Evolutionary conservation across 1,140 invertebrate species (phyloP), one percentile per base, ranked within the genome.

Genomic region (Homalodisca vitripennis): DNA sequence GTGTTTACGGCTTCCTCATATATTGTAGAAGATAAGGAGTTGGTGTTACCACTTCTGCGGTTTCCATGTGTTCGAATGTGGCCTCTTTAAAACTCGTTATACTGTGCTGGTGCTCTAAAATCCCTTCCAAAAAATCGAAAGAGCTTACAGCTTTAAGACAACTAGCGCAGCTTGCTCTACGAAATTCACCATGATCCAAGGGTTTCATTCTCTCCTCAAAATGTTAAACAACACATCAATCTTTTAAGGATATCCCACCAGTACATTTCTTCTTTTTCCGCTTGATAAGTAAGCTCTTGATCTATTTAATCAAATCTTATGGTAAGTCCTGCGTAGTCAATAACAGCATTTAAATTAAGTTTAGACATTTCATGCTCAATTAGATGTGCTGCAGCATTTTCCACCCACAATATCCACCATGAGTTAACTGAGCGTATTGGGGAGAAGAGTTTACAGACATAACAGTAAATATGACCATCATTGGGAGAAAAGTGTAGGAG

Each of bases 11-110:
- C 26, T 70, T 75, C 66, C 34, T 68, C 31, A 55, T 32, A 74
- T 51, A 73, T 68, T 30, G 24, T 70, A n/a, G 62, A 51, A 10
- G 70, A 73, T 17, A 73, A 68, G 66, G 72, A 73, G 27, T 47
- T 66, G 0, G 65, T 29, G 66, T 27, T 72, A 3, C 71, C 72
- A 20, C 55, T 60, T 6, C 71, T 65, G 57, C 63, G 66, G 46
- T 73, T 72, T n/a, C 60, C 68, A 63, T 51, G 68, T 24, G 34
- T 66, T n/a, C 31, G 32, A 30, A 73, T 62, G 62, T 73, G 71
- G 26, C 64, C 30, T 53, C 60, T 67, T 41, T 72, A 47, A 68
- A 73, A 73, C 41, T 70, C 70, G 66, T 73, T 71, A 68, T 70
- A 73, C 46, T 73, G 55, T 48, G 10, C 31, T 32, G 10, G 22